A percentile compares a stretch with the other conserved stretches of the same genome.
phyloP scores from a whole-genome alignment of 2,113 vertebrate genomes.

The Rynchops niger region DNA sequence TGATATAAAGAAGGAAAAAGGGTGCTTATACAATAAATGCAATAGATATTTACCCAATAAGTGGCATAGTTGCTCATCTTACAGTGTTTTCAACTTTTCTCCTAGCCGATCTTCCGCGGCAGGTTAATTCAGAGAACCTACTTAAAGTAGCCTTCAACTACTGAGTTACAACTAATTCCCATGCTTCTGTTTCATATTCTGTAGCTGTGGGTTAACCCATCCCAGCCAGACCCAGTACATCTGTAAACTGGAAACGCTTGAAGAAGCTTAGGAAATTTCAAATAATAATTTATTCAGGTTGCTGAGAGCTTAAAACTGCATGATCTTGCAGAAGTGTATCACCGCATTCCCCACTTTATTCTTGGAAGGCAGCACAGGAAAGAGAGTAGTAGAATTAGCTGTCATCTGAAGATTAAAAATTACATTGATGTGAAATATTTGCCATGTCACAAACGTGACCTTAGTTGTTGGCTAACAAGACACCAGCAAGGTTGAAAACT shows the following conservation, averaged over 20 bases:
- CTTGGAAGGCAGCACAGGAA: not conserved
- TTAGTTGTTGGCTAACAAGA: not conserved
- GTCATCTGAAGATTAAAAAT: not conserved
- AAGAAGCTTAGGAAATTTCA: not conserved
- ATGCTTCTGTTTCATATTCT: not conserved
- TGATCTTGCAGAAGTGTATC: not conserved
- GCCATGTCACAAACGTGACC: not conserved
- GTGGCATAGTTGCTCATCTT: not conserved
- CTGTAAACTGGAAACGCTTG: not conserved
- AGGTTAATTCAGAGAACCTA: not conserved
- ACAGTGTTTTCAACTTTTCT: not conserved
- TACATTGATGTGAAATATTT: not conserved
- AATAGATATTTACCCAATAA: not conserved
- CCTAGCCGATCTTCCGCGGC: not conserved
- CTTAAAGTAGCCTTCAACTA: not conserved
- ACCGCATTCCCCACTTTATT: not conserved
- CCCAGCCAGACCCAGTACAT: not conserved
- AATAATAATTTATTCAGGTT: not conserved
- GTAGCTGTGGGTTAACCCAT: not conserved
- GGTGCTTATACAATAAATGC: not conserved
- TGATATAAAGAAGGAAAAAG: not conserved
- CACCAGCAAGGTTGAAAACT: not conserved
- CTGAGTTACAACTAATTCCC: not conserved
- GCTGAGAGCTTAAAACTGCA: not conserved
- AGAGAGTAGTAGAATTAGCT: not conserved